Percentiles rank a stretch among this genome's conserved stretches.
phyloP scores from a whole-genome alignment of 2,888 invertebrate species.

The Neoitamus cyanurus region DNA sequence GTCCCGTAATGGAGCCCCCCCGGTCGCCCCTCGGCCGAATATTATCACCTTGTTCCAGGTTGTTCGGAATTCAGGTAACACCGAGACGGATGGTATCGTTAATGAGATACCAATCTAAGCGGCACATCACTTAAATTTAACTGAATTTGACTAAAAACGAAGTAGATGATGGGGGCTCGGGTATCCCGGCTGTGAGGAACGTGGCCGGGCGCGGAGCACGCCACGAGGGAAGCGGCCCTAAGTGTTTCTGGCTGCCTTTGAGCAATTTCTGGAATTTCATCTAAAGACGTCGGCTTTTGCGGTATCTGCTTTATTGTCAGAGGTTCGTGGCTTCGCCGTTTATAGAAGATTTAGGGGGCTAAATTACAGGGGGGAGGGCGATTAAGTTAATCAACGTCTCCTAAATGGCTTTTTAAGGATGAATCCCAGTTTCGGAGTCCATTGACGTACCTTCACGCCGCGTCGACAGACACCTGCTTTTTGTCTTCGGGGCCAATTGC shows the following conservation, averaged over 20 bases:
- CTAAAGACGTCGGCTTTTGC: slow-evolving; percentile 31
- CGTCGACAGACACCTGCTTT: not conserved
- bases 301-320: slow-evolving; percentile 12
- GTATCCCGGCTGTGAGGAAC: not conserved
- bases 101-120: slow-evolving; percentile 44
- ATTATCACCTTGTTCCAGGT: slow-evolving; percentile 41
- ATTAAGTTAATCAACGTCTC: slow-evolving; percentile 37
- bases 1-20: not conserved
- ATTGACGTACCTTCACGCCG: not conserved
- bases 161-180: not conserved
- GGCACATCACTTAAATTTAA: slow-evolving; percentile 37
- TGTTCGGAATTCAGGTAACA: slow-evolving; percentile 42
- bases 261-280: slow-evolving; percentile 39
- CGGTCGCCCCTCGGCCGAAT: not conserved
- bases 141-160: slow-evolving; percentile 33
- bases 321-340: slow-evolving; percentile 14
- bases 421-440: slow-evolving; percentile 22
- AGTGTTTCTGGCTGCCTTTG: slow-evolving; percentile 7
- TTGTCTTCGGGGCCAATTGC: not conserved
- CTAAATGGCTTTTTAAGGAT: slow-evolving; percentile 36
- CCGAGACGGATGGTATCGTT: slow-evolving; percentile 37
- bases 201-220: not conserved
- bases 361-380: slow-evolving; percentile 29
- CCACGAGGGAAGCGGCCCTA: not conserved
- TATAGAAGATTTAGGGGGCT: slow-evolving; percentile 37